Evolutionary conservation across 2,797 vertebrate genomes (phyloP), one percentile per base, ranked within the genome.

Genomic region (Chaunax sp.): DNA sequence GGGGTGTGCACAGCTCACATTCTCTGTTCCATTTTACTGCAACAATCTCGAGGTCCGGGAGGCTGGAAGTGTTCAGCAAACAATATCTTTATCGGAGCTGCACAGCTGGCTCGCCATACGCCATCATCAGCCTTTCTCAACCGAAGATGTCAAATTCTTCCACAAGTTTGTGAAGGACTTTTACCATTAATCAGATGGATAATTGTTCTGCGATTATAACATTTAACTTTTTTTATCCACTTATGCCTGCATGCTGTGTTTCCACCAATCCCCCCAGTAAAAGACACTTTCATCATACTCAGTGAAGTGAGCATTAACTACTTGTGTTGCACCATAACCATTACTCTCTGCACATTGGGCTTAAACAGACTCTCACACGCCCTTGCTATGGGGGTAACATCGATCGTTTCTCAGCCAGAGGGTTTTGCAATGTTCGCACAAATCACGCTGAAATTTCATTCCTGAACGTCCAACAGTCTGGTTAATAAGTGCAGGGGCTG

Each of bases 1-100:
- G 90, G 82, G 80, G 87, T 72, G 83, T 77, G 71, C 83, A 60
- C 85, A 22, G 70, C 81, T 84, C 87, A 43, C 80, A 87, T 87
- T 90, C 80, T 78, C 80, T 37, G 66, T 81, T 85, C 82, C 79
- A 40, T 89, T 84, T 90, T 85, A 89, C 83, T 78, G 80, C 83
- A 85, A 65, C 76, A 26, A 64, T 57, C 74, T 66, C 40, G 4
- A 68, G 51, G 70, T 74, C 43, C 71, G 16, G 55, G 83, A 79
- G 66, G 77, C 81, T 84, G 85, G 81, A 70, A 81, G 67, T 86
- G 78, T 85, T 88, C 87, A 89, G 73, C n/a, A 33, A 22, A 35
- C 67, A 46, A 76, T 56, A 53, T 81, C 88, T 86, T 64, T 72
- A 86, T 81, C 82, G 62, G 72, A 43, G 77, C 72, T 19, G 65